Percentiles rank a stretch among this genome's conserved stretches.
Evolutionary conservation across 2,888 invertebrate genomes (phyloP).

Genomic region (Xanthostigma xanthostigma): DNA sequence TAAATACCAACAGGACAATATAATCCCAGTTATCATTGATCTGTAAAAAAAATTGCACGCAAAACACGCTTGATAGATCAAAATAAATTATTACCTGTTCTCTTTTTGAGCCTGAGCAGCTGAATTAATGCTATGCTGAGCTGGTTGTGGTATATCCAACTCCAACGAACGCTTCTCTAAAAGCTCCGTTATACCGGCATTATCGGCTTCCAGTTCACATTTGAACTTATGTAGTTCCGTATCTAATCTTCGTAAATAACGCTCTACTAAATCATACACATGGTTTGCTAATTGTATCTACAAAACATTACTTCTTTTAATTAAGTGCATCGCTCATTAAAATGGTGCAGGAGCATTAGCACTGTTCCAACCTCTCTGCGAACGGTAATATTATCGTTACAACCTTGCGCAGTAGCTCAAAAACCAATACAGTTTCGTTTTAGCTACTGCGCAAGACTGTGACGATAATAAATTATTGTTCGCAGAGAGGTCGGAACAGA

Average conservation of each 20-base stretch:
- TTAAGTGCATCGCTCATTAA: neutral
- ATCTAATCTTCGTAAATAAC: conserved; percentile 77
- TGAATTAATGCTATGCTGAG: conserved; percentile 17
- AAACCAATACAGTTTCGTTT: no score
- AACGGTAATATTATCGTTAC: no score
- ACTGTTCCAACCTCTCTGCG: no score
- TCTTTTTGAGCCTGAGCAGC: conserved; percentile 60
- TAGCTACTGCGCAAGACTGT: no score
- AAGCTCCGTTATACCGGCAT: conserved; percentile 92
- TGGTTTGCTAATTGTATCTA: conserved; percentile 72
- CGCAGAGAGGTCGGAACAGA: no score
- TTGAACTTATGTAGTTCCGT: conserved; percentile 93
- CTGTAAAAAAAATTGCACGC: no score
- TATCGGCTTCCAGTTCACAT: conserved; percentile 96
- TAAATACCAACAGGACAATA: no score
- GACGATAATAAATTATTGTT: no score
- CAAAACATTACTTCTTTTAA: neutral
- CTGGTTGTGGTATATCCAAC: conserved; percentile 53
- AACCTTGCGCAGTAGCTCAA: no score
- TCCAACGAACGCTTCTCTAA: conserved; percentile 87
- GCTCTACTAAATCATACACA: conserved; percentile 87
- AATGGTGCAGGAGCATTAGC: no score
- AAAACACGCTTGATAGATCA: no score
- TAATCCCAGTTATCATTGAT: no score
- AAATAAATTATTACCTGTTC: conserved; percentile 46